Conservation (phyloP, 2,888 invertebrate genomes). For the Diaperis boleti region DNA sequence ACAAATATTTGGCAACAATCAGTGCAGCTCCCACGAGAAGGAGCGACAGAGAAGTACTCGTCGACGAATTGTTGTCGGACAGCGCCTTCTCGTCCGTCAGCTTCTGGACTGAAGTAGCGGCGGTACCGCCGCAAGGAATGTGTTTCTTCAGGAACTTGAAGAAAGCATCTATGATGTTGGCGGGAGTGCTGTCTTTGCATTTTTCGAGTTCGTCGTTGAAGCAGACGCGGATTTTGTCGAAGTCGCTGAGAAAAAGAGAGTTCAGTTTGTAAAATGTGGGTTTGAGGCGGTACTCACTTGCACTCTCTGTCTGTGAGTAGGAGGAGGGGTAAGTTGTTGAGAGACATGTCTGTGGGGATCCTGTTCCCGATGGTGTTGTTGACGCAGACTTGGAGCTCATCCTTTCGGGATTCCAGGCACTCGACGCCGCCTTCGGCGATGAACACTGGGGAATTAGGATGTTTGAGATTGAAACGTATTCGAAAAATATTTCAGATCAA, state of each 20-base stretch:
- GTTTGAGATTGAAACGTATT: no score
- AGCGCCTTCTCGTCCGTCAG: background rate
- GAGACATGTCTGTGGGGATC: constrained; percentile 51
- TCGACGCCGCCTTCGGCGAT: constrained; percentile 69
- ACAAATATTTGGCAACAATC: background rate
- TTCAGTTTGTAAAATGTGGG: background rate
- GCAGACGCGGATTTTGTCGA: constrained; percentile 69
- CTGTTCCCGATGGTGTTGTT: constrained; percentile 63
- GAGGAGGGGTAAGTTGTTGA: constrained; percentile 60
- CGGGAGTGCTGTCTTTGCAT: constrained; percentile 80
- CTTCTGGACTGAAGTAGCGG: background rate
- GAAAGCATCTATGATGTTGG: constrained; percentile 81
- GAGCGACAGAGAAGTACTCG: background rate
- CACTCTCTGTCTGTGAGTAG: constrained; percentile 64
- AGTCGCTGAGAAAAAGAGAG: constrained; percentile 65
- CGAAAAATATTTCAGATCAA: no score
- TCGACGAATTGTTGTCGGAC: background rate
- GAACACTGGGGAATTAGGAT: constrained; percentile 71
- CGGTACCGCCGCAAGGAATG: constrained; percentile 69
- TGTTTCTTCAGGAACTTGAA: constrained; percentile 78
- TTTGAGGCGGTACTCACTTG: constrained; percentile 57
- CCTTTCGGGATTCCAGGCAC: constrained; percentile 65
- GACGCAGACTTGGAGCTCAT: constrained; percentile 63
- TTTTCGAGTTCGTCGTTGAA: constrained; percentile 72
- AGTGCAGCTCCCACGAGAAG: background rate